These are phyloP conservation scores for Pangasius sanitwongsei DNA, from an alignment of 2,797 vertebrate genomes.

Conservation along the genomic window DNA sequence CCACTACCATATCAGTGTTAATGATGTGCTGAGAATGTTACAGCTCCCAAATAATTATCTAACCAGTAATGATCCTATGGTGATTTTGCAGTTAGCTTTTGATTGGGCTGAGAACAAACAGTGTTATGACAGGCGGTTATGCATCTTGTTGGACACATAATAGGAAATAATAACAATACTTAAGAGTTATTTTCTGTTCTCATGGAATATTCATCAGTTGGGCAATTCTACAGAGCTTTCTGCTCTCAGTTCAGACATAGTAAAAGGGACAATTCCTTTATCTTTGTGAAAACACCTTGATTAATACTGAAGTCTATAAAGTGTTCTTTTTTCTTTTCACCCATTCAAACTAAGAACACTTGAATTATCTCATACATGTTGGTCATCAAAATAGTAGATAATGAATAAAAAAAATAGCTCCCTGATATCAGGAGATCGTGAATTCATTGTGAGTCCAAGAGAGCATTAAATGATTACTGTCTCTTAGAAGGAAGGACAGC, in stretches of 20 bases:
- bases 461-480: neutral
- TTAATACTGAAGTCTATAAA: neutral
- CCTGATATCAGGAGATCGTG: neutral
- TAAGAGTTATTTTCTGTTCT: neutral
- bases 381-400: neutral
- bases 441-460: neutral
- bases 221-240: neutral
- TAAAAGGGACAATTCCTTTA: neutral
- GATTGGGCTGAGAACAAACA: neutral
- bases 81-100: neutral
- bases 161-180: neutral
- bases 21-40: neutral
- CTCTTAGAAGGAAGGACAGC: neutral
- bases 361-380: neutral
- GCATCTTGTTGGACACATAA: neutral
- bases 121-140: neutral
- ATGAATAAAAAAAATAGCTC: neutral
- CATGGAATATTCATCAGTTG: conserved; percentile 44
- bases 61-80: neutral
- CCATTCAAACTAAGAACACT: neutral
- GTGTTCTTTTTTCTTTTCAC: neutral
- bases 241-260: neutral
- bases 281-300: neutral
- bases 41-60: neutral
- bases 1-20: neutral